A percentile compares a stretch with the other conserved stretches of the same genome.
Conservation (phyloP, 2,888 invertebrate genomes). For the Melolontha melolontha region DNA sequence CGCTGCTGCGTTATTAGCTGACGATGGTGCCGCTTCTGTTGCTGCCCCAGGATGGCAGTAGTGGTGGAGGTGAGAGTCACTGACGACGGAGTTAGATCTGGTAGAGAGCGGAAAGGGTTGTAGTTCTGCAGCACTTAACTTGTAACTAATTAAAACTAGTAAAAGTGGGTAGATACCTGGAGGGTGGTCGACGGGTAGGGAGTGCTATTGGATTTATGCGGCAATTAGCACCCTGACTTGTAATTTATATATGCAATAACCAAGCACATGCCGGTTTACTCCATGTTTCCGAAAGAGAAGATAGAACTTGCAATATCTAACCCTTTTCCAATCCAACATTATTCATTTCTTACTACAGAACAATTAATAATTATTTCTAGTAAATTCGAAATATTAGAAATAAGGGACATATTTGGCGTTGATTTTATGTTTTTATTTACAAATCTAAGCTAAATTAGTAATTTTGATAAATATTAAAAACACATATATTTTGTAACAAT, state of each 20-base stretch:
- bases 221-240: slow-evolving; percentile 59
- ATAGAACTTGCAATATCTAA: no score
- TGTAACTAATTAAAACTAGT: slow-evolving; percentile 57
- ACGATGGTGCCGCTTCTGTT: slow-evolving; percentile 35
- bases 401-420: no score
- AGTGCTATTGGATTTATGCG: slow-evolving; percentile 57
- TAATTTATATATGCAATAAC: slow-evolving; percentile 60
- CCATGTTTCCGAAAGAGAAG: slow-evolving; percentile 9
- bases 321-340: no score
- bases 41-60: slow-evolving; percentile 32
- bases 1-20: slow-evolving; percentile 43
- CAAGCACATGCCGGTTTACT: slow-evolving; percentile 32
- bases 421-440: no score
- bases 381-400: no score
- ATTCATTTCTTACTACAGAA: no score
- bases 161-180: slow-evolving; percentile 51
- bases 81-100: slow-evolving; percentile 21
- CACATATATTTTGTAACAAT: no score
- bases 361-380: no score
- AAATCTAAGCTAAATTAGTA: no score
- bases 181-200: slow-evolving; percentile 45
- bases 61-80: slow-evolving; percentile 25
- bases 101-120: slow-evolving; percentile 35
- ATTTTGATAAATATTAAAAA: no score
- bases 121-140: slow-evolving; percentile 51